Evolutionary conservation across 1,140 invertebrate genomes (phyloP), one percentile per base, ranked within the genome.

Genomic region (Triops longicaudatus): DNA sequence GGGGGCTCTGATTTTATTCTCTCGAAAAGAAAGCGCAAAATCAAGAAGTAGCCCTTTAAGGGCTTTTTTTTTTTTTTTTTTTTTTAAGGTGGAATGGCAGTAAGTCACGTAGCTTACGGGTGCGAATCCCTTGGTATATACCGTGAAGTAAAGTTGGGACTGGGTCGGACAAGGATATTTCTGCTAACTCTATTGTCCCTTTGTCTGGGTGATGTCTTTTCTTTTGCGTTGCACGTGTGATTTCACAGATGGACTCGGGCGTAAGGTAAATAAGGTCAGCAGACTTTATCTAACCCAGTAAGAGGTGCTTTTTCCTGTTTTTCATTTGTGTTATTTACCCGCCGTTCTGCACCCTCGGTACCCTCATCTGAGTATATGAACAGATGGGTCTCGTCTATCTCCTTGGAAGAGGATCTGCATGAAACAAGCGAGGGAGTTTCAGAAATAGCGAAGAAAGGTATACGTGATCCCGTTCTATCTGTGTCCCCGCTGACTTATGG

Each of bases 181-280:
- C 22, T 17, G 50, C 14, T 22, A n/a, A 63, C 50, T 17, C 7
- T 17, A 22, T 63, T 22, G 50, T 63, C 50, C 50, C 50, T 63
- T 63, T 63, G 50, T 63, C 50, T 17, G 22, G 50, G 50, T 14
- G 3, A n/a, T 63, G 14, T 63, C 7, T 63, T n/a, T 63, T 22
- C 22, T 63, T 63, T 22, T 63, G 14, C n/a, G 50, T 63, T n/a
- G 6, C 2, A 17, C 50, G 50, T 63, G 50, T 63, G 50, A 63
- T 22, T 63, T 22, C 9, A 63, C 50, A 63, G 50, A 63, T 63
- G 50, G 50, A 63, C 50, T 63, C 50, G 50, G 17, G 31, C 31
- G 31, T 63, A 63, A 63, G 50, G 50, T 63, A 63, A 63, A 63
- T 63, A 63, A 63, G 50, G 50, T 63, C 50, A 63, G 50, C 22